A percentile compares a stretch with the other conserved stretches of the same genome.
These are phyloP conservation scores for Lycophotia porphyrea DNA, from an alignment of 2,888 invertebrate genomes.

Conservation along the genomic window DNA sequence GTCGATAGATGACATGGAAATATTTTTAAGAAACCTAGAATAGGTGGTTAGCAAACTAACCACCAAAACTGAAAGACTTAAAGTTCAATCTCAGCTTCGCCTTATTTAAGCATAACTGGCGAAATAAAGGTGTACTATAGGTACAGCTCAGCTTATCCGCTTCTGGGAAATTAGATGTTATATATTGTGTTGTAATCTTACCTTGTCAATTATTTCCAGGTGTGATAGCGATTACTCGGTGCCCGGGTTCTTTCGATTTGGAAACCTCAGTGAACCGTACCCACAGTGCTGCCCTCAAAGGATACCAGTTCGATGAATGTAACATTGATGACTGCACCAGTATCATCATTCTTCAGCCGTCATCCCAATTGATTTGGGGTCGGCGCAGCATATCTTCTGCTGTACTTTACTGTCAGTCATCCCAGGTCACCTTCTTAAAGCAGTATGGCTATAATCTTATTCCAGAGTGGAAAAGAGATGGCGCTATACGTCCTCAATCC, in stretches of 20 bases:
- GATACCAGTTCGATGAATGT: conserved; percentile 53
- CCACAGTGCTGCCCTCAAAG: conserved; percentile 85
- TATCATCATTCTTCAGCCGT: neutral
- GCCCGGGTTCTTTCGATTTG: conserved; percentile 82
- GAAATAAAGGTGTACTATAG: neutral
- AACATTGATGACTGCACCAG: neutral
- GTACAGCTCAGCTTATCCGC: neutral
- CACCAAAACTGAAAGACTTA: no score
- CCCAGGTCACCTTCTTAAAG: neutral
- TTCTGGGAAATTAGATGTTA: neutral
- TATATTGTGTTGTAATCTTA: neutral
- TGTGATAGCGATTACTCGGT: conserved; percentile 72
- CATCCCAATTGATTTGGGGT: neutral
- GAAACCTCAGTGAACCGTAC: conserved; percentile 77
- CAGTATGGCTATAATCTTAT: neutral
- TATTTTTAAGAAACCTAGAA: no score
- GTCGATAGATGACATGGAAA: no score
- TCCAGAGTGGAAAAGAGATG: neutral
- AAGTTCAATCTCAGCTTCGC: neutral
- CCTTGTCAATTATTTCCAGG: conserved; percentile 70
- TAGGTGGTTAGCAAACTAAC: no score
- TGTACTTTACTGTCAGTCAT: neutral
- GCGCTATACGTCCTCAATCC: neutral
- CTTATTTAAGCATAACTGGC: neutral
- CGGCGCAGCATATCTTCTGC: neutral